A percentile compares a stretch with the other conserved stretches of the same genome.
These are phyloP conservation scores for Anastatus disparis DNA, from an alignment of 1,140 invertebrate species.

Conservation along the genomic window DNA sequence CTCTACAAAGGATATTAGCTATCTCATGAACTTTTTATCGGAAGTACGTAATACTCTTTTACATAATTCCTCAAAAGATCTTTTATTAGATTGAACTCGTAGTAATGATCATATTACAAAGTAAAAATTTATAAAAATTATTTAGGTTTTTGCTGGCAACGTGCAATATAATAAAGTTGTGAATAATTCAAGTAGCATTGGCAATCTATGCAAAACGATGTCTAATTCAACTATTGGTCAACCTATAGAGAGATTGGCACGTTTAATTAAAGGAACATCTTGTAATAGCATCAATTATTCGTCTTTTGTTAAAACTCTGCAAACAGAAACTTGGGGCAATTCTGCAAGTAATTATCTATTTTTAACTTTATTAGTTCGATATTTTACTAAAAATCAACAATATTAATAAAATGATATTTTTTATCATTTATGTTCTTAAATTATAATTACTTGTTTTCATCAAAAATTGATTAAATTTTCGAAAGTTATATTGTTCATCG, in stretches of 20 bases:
- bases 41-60: constrained; percentile 59
- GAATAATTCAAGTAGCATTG: constrained; percentile 67
- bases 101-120: too few relatives aligned
- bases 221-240: constrained; percentile 47
- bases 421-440: background rate
- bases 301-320: constrained; percentile 20
- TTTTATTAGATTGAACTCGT: too few relatives aligned
- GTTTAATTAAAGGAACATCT: background rate
- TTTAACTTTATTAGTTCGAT: too few relatives aligned
- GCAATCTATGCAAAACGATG: constrained; percentile 69
- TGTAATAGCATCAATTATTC: constrained; percentile 44
- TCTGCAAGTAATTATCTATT: constrained; percentile 3
- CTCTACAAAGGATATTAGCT: constrained; percentile 62
- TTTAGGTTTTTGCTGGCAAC: constrained; percentile 58
- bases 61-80: too few relatives aligned
- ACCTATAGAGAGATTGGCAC: constrained; percentile 50
- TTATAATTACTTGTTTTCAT: too few relatives aligned
- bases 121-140: too few relatives aligned
- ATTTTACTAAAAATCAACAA: too few relatives aligned
- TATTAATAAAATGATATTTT: too few relatives aligned
- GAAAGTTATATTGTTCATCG: background rate
- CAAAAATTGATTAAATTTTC: too few relatives aligned
- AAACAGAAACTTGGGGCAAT: constrained; percentile 2
- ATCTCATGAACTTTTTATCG: constrained; percentile 65
- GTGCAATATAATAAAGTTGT: constrained; percentile 74